A percentile compares a stretch with the other conserved stretches of the same genome.
phyloP scores from a whole-genome alignment of 2,113 vertebrate genomes.

The Bos indicus region DNA sequence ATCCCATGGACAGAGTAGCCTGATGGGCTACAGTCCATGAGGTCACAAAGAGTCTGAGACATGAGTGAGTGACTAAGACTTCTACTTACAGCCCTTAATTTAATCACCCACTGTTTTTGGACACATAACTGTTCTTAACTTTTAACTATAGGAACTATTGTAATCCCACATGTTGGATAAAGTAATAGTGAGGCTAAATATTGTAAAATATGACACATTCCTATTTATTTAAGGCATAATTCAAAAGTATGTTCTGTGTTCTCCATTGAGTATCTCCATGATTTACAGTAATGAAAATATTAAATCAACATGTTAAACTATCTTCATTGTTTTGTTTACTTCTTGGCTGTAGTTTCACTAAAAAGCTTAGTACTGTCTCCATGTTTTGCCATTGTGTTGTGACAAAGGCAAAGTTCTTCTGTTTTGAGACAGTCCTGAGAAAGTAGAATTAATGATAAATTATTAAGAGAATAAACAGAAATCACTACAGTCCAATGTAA shows the following conservation, averaged over 20 bases:
- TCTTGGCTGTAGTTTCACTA: not conserved
- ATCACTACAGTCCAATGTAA: not conserved
- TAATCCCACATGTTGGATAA: not conserved
- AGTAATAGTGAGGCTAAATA: not conserved
- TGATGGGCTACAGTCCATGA: not conserved
- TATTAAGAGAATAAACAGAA: not conserved
- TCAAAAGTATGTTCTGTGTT: not conserved
- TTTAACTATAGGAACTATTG: not conserved
- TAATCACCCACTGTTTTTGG: not conserved
- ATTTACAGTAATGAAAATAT: not conserved
- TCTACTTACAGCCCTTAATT: not conserved
- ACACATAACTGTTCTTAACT: not conserved
- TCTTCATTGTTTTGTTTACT: not conserved
- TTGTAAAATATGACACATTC: not conserved
- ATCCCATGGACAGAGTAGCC: not conserved
- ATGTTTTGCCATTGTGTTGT: not conserved
- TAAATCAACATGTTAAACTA: not conserved
- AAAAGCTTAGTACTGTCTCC: not conserved
- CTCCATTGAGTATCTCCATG: not conserved
- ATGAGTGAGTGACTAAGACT: not conserved
- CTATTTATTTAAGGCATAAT: not conserved
- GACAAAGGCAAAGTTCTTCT: not conserved
- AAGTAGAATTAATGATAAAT: not conserved
- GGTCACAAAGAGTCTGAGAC: not conserved
- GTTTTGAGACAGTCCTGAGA: not conserved